phyloP scores from a whole-genome alignment of 1,140 invertebrate species.

The Dreissena rostriformis region DNA sequence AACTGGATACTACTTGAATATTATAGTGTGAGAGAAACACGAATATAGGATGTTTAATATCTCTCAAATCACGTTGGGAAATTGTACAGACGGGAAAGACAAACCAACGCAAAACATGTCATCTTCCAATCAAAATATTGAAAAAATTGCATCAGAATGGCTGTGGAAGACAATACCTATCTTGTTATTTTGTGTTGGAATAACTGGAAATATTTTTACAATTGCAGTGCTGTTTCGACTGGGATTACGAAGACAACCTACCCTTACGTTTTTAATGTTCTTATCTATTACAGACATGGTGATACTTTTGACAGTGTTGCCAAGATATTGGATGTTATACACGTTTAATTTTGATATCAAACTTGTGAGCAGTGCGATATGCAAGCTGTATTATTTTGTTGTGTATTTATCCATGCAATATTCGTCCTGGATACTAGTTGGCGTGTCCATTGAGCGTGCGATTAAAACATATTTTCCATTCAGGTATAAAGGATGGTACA shows the following conservation, averaged over 20 bases:
- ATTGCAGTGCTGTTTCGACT: conserved; percentile 51
- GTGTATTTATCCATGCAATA: conserved; percentile 69
- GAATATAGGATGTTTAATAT: no score
- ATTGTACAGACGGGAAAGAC: no score
- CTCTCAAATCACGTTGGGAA: no score
- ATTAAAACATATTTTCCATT: conserved; percentile 66
- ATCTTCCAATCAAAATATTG: not conserved
- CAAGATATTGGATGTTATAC: conserved; percentile 62
- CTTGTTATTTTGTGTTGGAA: conserved; percentile 57
- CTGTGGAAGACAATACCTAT: conserved; percentile 58
- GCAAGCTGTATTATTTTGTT: conserved; percentile 68
- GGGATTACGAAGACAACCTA: conserved; percentile 30
- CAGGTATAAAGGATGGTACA: conserved; percentile 54
- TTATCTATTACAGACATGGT: conserved; percentile 65
- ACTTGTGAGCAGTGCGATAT: conserved; percentile 47
- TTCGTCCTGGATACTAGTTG: conserved; percentile 74
- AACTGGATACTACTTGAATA: no score
- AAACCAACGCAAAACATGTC: not conserved
- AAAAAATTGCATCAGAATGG: conserved; percentile 11
- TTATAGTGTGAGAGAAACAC: no score
- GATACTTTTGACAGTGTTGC: conserved; percentile 63
- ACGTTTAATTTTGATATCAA: conserved; percentile 64
- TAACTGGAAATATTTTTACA: conserved; percentile 59
- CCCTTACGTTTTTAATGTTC: conserved; percentile 52
- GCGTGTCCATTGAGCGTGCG: conserved; percentile 66